phyloP scores from a whole-genome alignment of 1,140 invertebrate genomes.

The Trachymyrmex cornetzi region DNA sequence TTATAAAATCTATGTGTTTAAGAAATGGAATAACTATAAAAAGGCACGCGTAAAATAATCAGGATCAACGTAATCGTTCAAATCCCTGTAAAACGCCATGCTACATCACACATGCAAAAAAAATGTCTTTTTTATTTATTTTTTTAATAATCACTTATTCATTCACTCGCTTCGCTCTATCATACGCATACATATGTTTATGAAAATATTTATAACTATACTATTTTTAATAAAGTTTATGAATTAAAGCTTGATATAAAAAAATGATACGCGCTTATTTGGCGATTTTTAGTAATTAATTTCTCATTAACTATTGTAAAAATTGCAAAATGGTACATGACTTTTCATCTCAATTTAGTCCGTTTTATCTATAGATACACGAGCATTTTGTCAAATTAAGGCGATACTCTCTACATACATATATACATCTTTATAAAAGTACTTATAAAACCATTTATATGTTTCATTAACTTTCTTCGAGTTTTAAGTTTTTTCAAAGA shows the following conservation, averaged over 20 bases:
- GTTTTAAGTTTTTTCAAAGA: neutral
- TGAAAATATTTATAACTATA: slow-evolving; percentile 7
- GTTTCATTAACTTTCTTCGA: too few species aligned
- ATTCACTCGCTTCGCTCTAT: neutral
- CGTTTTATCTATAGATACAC: too few species aligned
- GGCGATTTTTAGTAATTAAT: neutral
- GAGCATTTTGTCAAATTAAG: too few species aligned
- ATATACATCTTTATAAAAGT: too few species aligned
- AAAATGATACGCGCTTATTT: too few species aligned
- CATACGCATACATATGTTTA: neutral
- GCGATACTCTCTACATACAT: too few species aligned
- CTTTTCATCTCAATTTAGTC: too few species aligned
- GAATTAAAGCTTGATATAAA: neutral
- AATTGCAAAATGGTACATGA: too few species aligned
- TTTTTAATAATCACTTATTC: neutral
- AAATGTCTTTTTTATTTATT: slow-evolving; percentile 44
- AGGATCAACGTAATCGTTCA: slow-evolving; percentile 60
- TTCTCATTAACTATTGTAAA: too few species aligned
- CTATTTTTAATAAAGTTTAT: neutral
- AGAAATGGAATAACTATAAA: slow-evolving; percentile 60
- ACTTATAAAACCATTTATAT: too few species aligned
- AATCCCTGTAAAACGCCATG: slow-evolving; percentile 71
- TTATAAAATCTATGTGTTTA: slow-evolving; percentile 71
- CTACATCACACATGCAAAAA: slow-evolving; percentile 78
- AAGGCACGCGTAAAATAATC: slow-evolving; percentile 63